Evolutionary conservation across 1,140 invertebrate species (phyloP).

Genomic region (Magallana angulata): DNA sequence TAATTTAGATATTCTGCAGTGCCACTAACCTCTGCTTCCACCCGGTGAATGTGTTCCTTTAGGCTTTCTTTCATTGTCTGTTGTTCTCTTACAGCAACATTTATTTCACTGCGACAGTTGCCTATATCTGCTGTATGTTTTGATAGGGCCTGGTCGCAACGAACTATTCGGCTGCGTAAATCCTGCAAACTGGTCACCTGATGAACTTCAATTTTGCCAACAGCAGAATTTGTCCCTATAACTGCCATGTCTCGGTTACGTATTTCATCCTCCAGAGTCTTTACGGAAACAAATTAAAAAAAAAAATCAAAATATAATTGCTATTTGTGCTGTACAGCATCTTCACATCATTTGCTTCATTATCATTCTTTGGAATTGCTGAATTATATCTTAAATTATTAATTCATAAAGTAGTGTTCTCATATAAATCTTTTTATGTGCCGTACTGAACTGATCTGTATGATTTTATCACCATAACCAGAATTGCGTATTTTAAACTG

Average conservation of each 20-base stretch:
- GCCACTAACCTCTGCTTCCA: conserved; percentile 73
- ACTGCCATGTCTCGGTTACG: conserved; percentile 67
- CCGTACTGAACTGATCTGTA: no score
- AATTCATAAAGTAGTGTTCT: no score
- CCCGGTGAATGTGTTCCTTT: conserved; percentile 68
- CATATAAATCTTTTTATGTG: no score
- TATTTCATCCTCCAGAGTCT: conserved; percentile 73
- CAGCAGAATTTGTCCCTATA: conserved; percentile 70
- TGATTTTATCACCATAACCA: no score
- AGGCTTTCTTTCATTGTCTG: conserved; percentile 65
- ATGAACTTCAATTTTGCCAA: conserved; percentile 77
- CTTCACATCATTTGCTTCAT: no score
- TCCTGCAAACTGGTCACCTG: conserved; percentile 76
- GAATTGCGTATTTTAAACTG: no score
- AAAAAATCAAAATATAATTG: background rate
- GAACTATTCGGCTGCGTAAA: conserved; percentile 74
- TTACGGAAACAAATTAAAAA: background rate
- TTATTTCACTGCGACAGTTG: conserved; percentile 49
- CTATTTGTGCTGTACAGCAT: no score
- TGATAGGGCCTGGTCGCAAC: conserved; percentile 75
- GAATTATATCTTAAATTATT: no score
- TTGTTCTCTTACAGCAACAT: conserved; percentile 55
- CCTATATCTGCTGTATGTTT: conserved; percentile 72
- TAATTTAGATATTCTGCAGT: no score
- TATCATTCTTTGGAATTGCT: no score